Conservation (phyloP, 2,797 vertebrate genomes). For the Furcifer pardalis region DNA sequence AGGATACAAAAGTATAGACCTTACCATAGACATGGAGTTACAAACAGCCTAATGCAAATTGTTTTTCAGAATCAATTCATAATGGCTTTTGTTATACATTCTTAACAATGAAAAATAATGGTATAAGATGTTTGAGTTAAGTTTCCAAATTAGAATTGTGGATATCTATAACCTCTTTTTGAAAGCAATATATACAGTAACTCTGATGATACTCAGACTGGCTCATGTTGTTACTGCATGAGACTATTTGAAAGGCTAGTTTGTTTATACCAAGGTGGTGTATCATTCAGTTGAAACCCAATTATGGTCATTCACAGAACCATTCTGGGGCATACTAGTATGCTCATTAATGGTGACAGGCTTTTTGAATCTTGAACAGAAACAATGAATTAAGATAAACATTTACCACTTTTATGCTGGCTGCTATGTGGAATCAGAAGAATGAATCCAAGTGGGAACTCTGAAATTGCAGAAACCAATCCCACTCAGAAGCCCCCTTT, state of each 20-base stretch:
- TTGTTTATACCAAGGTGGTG: neutral
- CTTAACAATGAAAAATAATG: neutral
- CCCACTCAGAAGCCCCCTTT: constrained; percentile 42
- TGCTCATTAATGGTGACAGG: neutral
- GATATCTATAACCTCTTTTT: neutral
- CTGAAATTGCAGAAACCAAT: constrained; percentile 32
- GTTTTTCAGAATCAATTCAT: neutral
- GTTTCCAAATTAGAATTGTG: neutral
- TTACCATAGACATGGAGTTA: neutral
- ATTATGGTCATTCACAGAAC: neutral
- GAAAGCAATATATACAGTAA: neutral
- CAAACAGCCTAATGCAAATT: neutral
- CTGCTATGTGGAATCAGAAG: neutral
- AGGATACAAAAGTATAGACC: neutral
- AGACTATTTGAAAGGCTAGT: neutral
- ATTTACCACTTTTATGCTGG: neutral
- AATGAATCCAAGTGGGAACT: neutral
- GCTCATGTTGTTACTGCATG: neutral
- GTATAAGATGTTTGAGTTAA: neutral
- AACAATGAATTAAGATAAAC: constrained; percentile 14
- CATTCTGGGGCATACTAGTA: neutral
- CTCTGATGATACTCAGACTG: neutral
- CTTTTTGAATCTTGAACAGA: constrained; percentile 11
- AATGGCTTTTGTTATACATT: neutral
- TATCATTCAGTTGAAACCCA: neutral